Evolutionary conservation across 2,888 invertebrate genomes (phyloP).

Genomic region (Nemoura dubitans): DNA sequence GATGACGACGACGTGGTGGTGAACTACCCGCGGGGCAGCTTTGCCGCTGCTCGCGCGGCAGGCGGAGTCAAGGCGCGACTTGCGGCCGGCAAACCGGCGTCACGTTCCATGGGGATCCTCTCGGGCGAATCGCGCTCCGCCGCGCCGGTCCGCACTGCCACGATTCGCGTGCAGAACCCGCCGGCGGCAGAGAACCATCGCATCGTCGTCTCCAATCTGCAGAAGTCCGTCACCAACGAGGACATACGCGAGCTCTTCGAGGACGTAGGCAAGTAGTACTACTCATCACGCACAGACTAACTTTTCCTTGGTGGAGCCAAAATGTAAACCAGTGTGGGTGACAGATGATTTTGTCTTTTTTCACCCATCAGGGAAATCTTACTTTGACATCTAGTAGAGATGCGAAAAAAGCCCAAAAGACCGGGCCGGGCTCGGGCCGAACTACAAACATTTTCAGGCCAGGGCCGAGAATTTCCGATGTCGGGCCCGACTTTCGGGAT

Average conservation of each 20-base stretch:
- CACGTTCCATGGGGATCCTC: constrained; percentile 55
- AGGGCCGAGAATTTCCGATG: no score
- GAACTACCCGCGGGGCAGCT: background rate
- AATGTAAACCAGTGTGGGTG: no score
- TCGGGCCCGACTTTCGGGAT: no score
- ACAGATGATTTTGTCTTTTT: no score
- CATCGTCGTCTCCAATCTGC: constrained; percentile 91
- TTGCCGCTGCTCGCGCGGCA: background rate
- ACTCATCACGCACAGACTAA: no score
- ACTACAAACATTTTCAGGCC: no score
- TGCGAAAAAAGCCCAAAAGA: no score
- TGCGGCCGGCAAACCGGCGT: constrained; percentile 59
- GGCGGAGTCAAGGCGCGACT: constrained; percentile 60
- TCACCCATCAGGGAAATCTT: no score
- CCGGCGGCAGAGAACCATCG: constrained; percentile 71
- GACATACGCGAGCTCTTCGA: constrained; percentile 96
- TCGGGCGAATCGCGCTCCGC: constrained; percentile 55
- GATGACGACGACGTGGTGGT: background rate
- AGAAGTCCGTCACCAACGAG: constrained; percentile 85
- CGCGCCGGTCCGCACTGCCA: constrained; percentile 51
- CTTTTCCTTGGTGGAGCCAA: no score
- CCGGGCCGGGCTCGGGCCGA: no score
- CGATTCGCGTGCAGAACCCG: constrained; percentile 32
- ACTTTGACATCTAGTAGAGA: no score
- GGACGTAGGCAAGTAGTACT: constrained; percentile 73